Percentiles rank a stretch among this genome's conserved stretches.
These are phyloP conservation scores for Solen grandis DNA, from an alignment of 1,140 invertebrate genomes.

Conservation along the genomic window DNA sequence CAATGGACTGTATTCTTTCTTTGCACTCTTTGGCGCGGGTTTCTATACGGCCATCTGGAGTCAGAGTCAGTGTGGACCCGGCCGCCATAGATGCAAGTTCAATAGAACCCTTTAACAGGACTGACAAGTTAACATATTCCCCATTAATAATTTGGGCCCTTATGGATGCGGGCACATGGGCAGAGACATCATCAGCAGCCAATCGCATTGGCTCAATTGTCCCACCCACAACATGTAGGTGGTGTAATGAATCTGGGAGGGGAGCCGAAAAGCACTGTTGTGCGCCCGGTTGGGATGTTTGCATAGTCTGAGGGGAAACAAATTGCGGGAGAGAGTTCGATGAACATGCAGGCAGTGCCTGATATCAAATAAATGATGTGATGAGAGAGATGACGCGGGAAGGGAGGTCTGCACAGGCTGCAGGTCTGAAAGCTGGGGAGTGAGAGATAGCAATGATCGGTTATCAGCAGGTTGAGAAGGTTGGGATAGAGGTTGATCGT, in stretches of 20 bases:
- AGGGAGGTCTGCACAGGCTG: too few species aligned
- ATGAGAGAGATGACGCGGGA: too few species aligned
- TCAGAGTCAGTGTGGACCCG: too few species aligned
- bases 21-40: neutral
- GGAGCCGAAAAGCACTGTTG: neutral
- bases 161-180: neutral
- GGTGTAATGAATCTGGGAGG: neutral
- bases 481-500: too few species aligned
- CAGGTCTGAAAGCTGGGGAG: too few species aligned
- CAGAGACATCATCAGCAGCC: neutral
- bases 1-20: neutral
- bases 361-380: too few species aligned
- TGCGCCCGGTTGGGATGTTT: neutral
- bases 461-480: too few species aligned
- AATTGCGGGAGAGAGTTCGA: too few species aligned
- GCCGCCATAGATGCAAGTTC: neutral
- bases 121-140: conserved; percentile 23
- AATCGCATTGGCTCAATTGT: neutral
- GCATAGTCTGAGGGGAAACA: too few species aligned
- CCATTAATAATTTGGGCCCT: too few species aligned
- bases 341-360: too few species aligned
- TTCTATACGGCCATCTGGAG: conserved; percentile 1
- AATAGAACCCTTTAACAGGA: conserved; percentile 5
- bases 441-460: neutral
- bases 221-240: neutral